Evolutionary conservation across 2,113 vertebrate species (phyloP).

Genomic region (Tachysurus fulvidraco): DNA sequence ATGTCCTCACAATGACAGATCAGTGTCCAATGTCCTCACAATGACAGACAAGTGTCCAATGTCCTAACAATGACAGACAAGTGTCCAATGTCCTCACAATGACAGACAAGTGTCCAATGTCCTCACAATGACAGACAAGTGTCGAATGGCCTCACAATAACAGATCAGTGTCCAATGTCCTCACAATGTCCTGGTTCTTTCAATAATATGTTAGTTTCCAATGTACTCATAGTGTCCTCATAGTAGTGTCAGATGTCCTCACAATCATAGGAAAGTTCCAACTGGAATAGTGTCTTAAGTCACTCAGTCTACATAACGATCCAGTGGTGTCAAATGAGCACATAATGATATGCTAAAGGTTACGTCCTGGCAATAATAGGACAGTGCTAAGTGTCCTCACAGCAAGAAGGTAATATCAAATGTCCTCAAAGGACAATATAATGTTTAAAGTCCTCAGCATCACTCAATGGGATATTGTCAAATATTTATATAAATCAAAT

Average conservation of each 20-base stretch:
- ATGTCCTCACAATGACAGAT: too few relatives aligned
- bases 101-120: not conserved
- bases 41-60: not conserved
- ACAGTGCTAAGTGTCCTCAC: too few relatives aligned
- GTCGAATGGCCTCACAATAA: not conserved
- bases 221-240: not conserved
- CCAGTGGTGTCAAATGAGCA: not conserved
- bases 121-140: not conserved
- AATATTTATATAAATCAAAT: not conserved
- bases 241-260: not conserved
- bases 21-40: too few relatives aligned
- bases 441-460: too few relatives aligned
- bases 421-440: not conserved
- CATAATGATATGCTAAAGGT: too few relatives aligned
- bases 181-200: not conserved
- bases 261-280: not conserved
- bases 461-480: too few relatives aligned
- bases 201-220: not conserved
- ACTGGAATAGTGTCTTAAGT: not conserved
- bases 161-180: not conserved
- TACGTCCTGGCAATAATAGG: not conserved
- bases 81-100: not conserved
- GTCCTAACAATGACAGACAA: not conserved
- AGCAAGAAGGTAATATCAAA: too few relatives aligned
- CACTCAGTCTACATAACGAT: not conserved